Conservation (phyloP, 2,888 invertebrate species). For the Erebia epiphron region DNA sequence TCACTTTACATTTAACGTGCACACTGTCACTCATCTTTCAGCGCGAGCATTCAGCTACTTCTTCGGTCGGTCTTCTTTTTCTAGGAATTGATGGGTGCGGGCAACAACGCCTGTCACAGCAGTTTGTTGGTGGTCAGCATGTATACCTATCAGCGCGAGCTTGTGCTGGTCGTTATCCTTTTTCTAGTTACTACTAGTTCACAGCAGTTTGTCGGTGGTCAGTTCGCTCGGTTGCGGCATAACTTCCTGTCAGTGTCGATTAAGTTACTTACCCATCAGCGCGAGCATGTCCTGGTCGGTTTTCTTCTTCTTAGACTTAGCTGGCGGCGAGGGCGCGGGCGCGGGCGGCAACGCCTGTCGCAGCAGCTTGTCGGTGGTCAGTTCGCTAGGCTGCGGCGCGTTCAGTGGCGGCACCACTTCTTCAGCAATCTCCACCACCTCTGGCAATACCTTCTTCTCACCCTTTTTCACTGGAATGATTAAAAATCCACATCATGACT, state of each 20-base stretch:
- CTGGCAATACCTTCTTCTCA: constrained; percentile 59
- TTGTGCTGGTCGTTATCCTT: no score
- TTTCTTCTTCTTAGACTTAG: constrained; percentile 74
- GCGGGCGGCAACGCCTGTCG: constrained; percentile 60
- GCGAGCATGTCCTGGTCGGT: constrained; percentile 67
- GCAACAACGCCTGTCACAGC: no score
- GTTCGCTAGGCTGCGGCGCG: constrained; percentile 69
- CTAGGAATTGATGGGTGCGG: no score
- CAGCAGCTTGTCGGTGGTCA: constrained; percentile 73
- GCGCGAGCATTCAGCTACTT: no score
- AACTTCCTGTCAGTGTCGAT: not conserved
- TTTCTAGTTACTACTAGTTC: no score
- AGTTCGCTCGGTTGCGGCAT: no score
- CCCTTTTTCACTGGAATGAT: constrained; percentile 59
- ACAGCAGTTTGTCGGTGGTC: no score
- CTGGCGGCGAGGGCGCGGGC: constrained; percentile 53
- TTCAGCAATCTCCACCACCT: constrained; percentile 48
- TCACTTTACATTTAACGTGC: no score
- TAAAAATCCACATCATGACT: not conserved
- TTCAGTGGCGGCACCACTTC: constrained; percentile 70
- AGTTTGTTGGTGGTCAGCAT: no score
- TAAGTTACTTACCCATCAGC: constrained; percentile 64
- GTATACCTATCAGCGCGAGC: no score
- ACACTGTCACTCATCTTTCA: no score
- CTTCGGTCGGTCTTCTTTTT: no score